phyloP scores from a whole-genome alignment of 92 coral and sea anemone genomes.

The Siderastrea siderea region DNA sequence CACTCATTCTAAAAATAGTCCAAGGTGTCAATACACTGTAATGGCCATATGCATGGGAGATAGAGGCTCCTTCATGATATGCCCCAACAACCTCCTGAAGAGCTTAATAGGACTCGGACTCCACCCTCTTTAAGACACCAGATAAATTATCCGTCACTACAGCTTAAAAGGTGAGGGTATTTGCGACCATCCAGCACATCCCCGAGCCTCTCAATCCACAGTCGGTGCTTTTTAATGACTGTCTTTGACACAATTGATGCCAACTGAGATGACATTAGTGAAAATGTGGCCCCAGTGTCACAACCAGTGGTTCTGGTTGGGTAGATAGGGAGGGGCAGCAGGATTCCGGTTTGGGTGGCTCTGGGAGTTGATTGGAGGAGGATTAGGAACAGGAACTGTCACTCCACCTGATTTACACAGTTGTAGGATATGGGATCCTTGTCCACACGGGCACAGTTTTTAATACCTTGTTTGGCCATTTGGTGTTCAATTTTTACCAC shows the following conservation, averaged over 20 bases:
- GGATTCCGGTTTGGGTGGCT: constrained; percentile 17
- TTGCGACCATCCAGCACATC: constrained; percentile 15
- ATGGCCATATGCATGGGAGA: too few species aligned
- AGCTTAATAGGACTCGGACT: neutral
- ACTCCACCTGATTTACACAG: constrained; percentile 14
- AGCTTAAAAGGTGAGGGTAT: constrained; percentile 12
- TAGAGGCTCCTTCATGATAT: too few species aligned
- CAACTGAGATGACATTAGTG: too few species aligned
- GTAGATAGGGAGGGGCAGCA: neutral
- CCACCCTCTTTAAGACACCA: constrained; percentile 1
- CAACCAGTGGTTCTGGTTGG: neutral
- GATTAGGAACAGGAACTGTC: neutral
- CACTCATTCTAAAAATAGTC: too few species aligned
- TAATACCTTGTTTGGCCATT: neutral
- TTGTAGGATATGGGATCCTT: constrained; percentile 14
- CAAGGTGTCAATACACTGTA: too few species aligned
- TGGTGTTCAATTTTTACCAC: constrained; percentile 14
- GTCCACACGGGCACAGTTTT: neutral
- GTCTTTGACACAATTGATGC: too few species aligned
- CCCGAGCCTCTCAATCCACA: constrained; percentile 24
- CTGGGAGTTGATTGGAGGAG: neutral
- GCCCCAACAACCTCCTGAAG: constrained; percentile 22
- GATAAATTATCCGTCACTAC: neutral
- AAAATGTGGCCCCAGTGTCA: too few species aligned
- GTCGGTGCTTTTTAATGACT: neutral